Evolutionary conservation across 2,888 invertebrate species (phyloP).

Genomic region (Aproaerema taeniolella): DNA sequence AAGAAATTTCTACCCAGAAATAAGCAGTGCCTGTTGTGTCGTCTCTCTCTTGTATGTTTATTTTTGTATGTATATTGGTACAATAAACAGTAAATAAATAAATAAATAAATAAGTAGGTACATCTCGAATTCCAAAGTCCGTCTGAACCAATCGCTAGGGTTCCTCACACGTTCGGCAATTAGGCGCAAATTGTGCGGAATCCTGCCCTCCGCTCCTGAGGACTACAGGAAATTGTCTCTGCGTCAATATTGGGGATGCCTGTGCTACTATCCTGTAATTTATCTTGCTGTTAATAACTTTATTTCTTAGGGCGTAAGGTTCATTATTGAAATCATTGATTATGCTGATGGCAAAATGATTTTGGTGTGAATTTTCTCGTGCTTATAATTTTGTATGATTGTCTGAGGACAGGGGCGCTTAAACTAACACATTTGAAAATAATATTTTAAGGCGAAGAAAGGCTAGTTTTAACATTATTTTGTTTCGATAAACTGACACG

Average conservation of each 20-base stretch:
- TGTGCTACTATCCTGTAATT: slow-evolving; percentile 27
- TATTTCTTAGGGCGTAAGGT: background rate
- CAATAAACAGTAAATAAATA: too few species aligned
- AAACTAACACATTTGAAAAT: too few species aligned
- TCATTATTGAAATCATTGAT: background rate
- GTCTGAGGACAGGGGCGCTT: slow-evolving; percentile 32
- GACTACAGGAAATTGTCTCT: slow-evolving; percentile 57
- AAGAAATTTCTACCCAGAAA: too few species aligned
- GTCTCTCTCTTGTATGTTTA: too few species aligned
- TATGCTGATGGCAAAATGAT: background rate
- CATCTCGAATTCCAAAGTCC: too few species aligned
- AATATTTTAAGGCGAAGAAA: too few species aligned
- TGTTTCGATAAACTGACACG: too few species aligned
- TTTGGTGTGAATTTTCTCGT: slow-evolving; percentile 19
- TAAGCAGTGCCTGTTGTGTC: too few species aligned
- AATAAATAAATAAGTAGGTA: too few species aligned
- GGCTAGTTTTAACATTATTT: too few species aligned
- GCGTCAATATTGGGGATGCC: slow-evolving; percentile 47
- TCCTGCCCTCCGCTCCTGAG: slow-evolving; percentile 27
- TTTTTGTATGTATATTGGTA: too few species aligned
- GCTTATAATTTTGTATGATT: slow-evolving; percentile 44
- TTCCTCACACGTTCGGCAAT: slow-evolving; percentile 26
- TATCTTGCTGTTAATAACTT: background rate
- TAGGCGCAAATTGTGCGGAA: slow-evolving; percentile 58
- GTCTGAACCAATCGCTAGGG: too few species aligned